These are phyloP conservation scores for Nestor notabilis DNA, from an alignment of 2,113 vertebrate genomes.

Conservation along the genomic window DNA sequence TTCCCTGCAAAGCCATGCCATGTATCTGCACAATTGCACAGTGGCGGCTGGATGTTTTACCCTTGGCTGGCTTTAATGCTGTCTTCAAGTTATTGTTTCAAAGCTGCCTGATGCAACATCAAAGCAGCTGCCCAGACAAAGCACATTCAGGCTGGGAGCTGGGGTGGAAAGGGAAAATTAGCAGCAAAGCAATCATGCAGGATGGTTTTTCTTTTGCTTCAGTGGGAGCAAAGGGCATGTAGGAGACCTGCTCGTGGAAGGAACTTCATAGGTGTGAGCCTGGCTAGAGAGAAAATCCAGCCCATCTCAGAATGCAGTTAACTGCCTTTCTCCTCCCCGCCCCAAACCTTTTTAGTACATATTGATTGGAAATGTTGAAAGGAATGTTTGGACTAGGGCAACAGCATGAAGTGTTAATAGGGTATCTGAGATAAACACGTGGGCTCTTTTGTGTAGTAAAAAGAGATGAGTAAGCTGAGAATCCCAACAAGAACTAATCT, in stretches of 20 bases:
- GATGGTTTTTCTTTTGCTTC: neutral
- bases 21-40: neutral
- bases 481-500: neutral
- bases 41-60: neutral
- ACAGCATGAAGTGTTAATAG: neutral
- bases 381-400: neutral
- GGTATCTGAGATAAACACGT: neutral
- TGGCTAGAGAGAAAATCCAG: neutral
- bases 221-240: neutral
- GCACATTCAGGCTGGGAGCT: constrained; percentile 52
- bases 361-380: neutral
- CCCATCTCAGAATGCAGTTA: neutral
- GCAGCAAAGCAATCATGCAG: constrained; percentile 16
- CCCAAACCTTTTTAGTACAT: neutral
- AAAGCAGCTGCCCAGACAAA: constrained; percentile 56
- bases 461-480: constrained; percentile 10
- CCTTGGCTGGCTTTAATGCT: neutral
- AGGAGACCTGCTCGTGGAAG: neutral
- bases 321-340: neutral
- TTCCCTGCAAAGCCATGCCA: neutral
- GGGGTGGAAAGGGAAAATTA: constrained; percentile 42
- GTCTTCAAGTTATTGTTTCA: neutral
- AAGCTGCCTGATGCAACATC: constrained; percentile 49
- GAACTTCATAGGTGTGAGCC: neutral
- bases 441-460: neutral